A percentile compares a stretch with the other conserved stretches of the same genome.
phyloP scores from a whole-genome alignment of 2,888 invertebrate genomes.

The Pseudanteris insignis region DNA sequence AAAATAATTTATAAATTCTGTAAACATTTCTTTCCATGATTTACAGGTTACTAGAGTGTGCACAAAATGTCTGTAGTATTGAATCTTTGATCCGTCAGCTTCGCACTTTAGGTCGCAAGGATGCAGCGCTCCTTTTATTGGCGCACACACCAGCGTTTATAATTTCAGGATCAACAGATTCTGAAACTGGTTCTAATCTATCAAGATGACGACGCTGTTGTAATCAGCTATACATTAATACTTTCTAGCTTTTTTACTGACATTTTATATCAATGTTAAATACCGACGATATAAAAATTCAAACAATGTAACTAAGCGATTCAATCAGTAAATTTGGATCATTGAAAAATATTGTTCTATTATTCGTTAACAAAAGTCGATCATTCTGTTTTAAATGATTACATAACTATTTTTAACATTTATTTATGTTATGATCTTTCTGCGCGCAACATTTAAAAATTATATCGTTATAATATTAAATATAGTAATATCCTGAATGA shows the following conservation, averaged over 20 bases:
- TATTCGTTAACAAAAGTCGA: too few relatives aligned
- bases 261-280: slow-evolving; percentile 22
- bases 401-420: too few relatives aligned
- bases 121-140: slow-evolving; percentile 60
- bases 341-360: too few relatives aligned
- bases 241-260: slow-evolving; percentile 50
- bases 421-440: too few relatives aligned
- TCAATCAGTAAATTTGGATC: too few relatives aligned
- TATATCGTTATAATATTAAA: too few relatives aligned
- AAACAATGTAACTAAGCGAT: too few relatives aligned
- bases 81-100: slow-evolving; percentile 59
- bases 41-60: slow-evolving; percentile 59
- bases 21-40: too few relatives aligned
- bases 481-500: too few relatives aligned
- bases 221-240: slow-evolving; percentile 56
- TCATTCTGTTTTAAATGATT: too few relatives aligned
- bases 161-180: slow-evolving; percentile 56
- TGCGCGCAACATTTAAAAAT: too few relatives aligned
- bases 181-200: slow-evolving; percentile 64
- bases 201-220: slow-evolving; percentile 64
- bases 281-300: too few relatives aligned
- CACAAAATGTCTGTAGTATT: slow-evolving; percentile 60
- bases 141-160: slow-evolving; percentile 61
- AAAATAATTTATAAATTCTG: slow-evolving; percentile 5
- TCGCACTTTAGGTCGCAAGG: slow-evolving; percentile 61